Percentiles rank a stretch among this genome's conserved stretches.
These are phyloP conservation scores for Rhopalosiphum padi DNA, from an alignment of 1,140 invertebrate genomes.

Conservation along the genomic window DNA sequence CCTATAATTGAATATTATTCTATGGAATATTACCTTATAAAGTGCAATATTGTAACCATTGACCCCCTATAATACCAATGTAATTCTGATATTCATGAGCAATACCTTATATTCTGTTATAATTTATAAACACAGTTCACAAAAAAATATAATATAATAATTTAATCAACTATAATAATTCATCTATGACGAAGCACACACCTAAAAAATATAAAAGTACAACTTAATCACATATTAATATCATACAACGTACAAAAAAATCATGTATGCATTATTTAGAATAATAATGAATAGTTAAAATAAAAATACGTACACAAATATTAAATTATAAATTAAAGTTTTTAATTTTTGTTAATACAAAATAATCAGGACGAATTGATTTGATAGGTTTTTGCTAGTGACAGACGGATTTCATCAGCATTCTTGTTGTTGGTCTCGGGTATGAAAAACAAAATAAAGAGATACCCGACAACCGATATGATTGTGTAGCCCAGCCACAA, in stretches of 20 bases:
- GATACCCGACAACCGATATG: conserved; percentile 74
- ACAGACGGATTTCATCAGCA: conserved; percentile 79
- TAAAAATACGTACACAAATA: too few relatives aligned
- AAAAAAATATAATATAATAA: background rate
- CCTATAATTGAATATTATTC: background rate
- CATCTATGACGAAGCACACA: background rate
- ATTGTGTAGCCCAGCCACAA: conserved; percentile 74
- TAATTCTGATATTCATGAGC: background rate
- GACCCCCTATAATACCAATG: too few relatives aligned
- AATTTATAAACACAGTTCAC: background rate
- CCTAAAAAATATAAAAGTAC: background rate
- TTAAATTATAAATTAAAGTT: background rate
- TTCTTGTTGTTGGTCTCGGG: conserved; percentile 92
- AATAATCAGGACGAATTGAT: background rate
- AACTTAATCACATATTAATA: background rate
- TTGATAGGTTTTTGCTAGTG: conserved; percentile 63
- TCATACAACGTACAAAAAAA: background rate
- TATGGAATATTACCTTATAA: background rate
- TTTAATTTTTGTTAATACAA: background rate
- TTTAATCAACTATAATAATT: background rate
- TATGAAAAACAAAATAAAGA: conserved; percentile 78
- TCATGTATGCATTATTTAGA: background rate
- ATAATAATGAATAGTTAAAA: background rate
- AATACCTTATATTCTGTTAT: background rate
- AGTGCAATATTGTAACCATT: background rate